Base-by-base conservation (phyloP, 2,888 invertebrate species). In the Spodoptera littoralis region DNA sequence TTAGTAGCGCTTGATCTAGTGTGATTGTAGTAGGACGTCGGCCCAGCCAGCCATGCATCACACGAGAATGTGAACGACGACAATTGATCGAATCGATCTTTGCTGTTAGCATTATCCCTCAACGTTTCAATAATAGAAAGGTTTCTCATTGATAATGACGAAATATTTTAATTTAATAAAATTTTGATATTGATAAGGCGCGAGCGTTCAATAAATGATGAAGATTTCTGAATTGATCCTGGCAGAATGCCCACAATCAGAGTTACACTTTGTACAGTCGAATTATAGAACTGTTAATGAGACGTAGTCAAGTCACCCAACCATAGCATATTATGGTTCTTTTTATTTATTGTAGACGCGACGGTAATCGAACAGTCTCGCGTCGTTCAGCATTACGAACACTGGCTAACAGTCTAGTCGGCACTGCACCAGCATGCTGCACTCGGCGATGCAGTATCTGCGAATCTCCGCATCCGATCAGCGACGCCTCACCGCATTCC, bases 351-450 rank as follows among this genome's bases (percentile, higher is more conserved):
- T 42, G 54, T 67, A 59, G 51, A 56, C 44, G 56, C 64, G 70
- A 64, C 18, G 18, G 18, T 18, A 18, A 18, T 66, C 64, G 60
- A 66, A 27, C 46, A 66, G 46, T 91, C 85, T 84, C 92, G 92
- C 92, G 84, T 82, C 86, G 85, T 65, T 90, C 89, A 86, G 58
- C 88, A 93, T 91, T 84, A 87, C 90, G 92, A 92, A 76, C 92
- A 85, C n/a, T 56, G 72, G 62, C 65, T 65, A 67, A 61, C 68
- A 67, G 67, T 72, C 62, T 67, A 68, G 68, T 73, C 70, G 65
- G 73, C 79, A 76, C 73, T 36, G 13, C 55, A 27, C 42, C n/a
- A 5, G 36, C n/a, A 12, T 11, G 27, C 30, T 24, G 47, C n/a
- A 4, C 42, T 42, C 53, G 30, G 24, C 27, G 18, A 4, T 22